A percentile compares a stretch with the other conserved stretches of the same genome.
Evolutionary conservation across 1,140 invertebrate species (phyloP).

Genomic region (honey bee (Apis mellifera)): Amel_HAv3.1 CM009938.2:11438501-11439000

Average conservation of each 20-base stretch:
- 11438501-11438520: slow-evolving; percentile 97
- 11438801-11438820: slow-evolving; percentile 81
- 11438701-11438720: slow-evolving; percentile 94
- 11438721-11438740: slow-evolving; percentile 96
- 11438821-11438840: slow-evolving; percentile 81
- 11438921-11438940: slow-evolving; percentile 86
- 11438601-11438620: slow-evolving; percentile 99
- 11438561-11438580: slow-evolving; percentile 97
- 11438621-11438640: slow-evolving; percentile 99
- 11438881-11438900: slow-evolving; percentile 53
- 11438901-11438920: slow-evolving; percentile 75
- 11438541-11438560: slow-evolving; percentile 98
- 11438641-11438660: slow-evolving; percentile 98
- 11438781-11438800: slow-evolving; percentile 82
- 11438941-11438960: slow-evolving; percentile 84
- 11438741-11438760: slow-evolving; percentile 96
- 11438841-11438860: slow-evolving; percentile 82
- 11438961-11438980: slow-evolving; percentile 67
- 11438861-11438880: slow-evolving; percentile 60
- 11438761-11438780: slow-evolving; percentile 83
- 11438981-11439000: slow-evolving; percentile 81
- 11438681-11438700: slow-evolving; percentile 97
- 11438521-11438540: slow-evolving; percentile 93
- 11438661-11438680: slow-evolving; percentile 99
- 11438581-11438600: slow-evolving; percentile 97